A percentile compares a stretch with the other conserved stretches of the same genome.
These are phyloP conservation scores for Phaonia tiefii DNA, from an alignment of 2,888 invertebrate genomes.

Conservation along the genomic window DNA sequence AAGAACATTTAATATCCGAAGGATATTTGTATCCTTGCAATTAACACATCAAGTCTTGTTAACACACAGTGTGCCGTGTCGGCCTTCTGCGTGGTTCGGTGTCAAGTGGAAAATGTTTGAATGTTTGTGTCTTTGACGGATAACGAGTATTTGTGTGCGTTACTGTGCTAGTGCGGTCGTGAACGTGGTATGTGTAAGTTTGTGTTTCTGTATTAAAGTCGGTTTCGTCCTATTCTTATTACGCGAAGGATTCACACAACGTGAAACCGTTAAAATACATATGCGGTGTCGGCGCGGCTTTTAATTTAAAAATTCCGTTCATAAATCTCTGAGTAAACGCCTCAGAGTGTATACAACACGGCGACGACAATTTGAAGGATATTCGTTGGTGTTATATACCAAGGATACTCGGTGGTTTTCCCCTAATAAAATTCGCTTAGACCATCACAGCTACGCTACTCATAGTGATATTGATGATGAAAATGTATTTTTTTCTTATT, in stretches of 20 bases:
- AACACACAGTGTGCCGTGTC: neutral
- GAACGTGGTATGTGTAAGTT: neutral
- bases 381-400: neutral
- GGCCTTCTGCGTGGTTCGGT: neutral
- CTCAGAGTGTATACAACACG: neutral
- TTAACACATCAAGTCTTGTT: constrained; percentile 40
- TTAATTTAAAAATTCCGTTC: neutral
- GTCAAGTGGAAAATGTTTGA: constrained; percentile 12
- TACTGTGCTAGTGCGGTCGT: neutral
- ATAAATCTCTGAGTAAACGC: neutral
- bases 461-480: too few species aligned
- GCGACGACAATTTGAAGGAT: neutral
- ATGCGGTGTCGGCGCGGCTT: neutral
- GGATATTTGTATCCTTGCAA: constrained; percentile 42
- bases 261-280: constrained; percentile 21
- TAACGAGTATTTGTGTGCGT: neutral
- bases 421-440: neutral
- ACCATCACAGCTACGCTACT: too few species aligned
- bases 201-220: neutral
- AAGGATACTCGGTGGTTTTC: neutral
- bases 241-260: constrained; percentile 13
- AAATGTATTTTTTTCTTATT: too few species aligned
- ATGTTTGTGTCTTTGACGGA: neutral
- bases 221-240: neutral
- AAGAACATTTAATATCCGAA: neutral